These are phyloP conservation scores for Eira barbara DNA, from an alignment of 2,113 vertebrate species.

Conservation along the genomic window DNA sequence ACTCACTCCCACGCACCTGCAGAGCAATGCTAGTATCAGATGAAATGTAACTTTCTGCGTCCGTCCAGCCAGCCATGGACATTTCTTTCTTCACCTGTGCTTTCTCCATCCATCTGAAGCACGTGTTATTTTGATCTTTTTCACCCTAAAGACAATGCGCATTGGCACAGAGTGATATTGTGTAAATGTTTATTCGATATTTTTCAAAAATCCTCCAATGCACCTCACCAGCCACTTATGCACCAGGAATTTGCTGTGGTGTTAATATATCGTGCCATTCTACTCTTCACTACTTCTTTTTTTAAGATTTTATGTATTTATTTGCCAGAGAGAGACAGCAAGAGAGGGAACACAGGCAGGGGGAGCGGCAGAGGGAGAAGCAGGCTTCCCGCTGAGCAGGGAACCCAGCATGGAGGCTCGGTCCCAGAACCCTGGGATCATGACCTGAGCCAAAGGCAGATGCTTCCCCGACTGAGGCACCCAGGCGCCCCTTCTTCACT, in stretches of 20 bases:
- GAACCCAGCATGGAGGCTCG: too few relatives aligned
- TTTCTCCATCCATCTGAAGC: not conserved
- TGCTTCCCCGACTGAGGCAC: too few relatives aligned
- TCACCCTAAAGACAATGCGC: not conserved
- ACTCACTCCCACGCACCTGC: not conserved
- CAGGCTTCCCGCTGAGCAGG: too few relatives aligned
- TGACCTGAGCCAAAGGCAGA: too few relatives aligned
- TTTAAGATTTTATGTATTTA: too few relatives aligned
- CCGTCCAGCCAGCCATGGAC: rapidly evolving
- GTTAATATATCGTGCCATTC: not conserved
- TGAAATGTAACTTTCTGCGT: not conserved
- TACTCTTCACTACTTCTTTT: not conserved
- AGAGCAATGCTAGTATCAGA: rapidly evolving
- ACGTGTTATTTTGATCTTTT: not conserved
- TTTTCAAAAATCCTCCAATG: not conserved
- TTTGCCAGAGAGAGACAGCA: too few relatives aligned
- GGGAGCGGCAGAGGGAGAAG: too few relatives aligned
- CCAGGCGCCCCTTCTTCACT: too few relatives aligned
- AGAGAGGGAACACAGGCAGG: too few relatives aligned
- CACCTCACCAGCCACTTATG: not conserved
- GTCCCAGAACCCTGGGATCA: too few relatives aligned
- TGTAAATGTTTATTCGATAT: not conserved
- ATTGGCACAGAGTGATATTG: rapidly evolving
- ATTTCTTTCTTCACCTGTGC: not conserved
- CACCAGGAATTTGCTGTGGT: not conserved